Base-by-base conservation (phyloP, 2,797 vertebrate genomes). In the Sebastes aleutianus region DNA sequence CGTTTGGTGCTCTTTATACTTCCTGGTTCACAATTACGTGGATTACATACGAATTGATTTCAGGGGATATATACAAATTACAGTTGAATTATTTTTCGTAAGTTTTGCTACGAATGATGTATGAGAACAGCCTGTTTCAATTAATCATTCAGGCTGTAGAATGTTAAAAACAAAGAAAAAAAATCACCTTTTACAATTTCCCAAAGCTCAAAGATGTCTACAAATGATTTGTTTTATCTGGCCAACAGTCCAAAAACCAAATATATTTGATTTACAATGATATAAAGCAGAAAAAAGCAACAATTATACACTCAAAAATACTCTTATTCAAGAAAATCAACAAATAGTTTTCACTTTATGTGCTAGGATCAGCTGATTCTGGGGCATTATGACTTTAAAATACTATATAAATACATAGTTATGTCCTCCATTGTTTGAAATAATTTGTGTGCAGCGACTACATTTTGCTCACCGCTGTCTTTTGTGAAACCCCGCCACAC, bases 41-140 rank as follows among this genome's bases (percentile, higher is more conserved):
- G 43, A 18, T 47, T 20, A 47, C 43, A 47, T 47, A 47, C 7
- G 0, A 1, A 47, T 47, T 47, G 43, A 47, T 47, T 47, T 47
- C 0, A 0, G 0, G 4, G 16, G 43, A 8, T 18, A 20, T 18
- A 47, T 47, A 47, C 43, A 47, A 47, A 47, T 47, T 47, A 47
- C 43, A 47, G 16, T 47, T 47, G 43, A 20, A 47, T 18, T 47
- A 47, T 0, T 47, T 47, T 47, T 47, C 0, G 8, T 47, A 47
- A 3, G 6, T 47, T 18, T 18, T 2, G 16, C 16, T 47, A 47
- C 7, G 16, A 47, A 8, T 47, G 43, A 1, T 47, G 43, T 47
- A 47, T 47, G 16, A 20, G 16, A 47, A 47, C 7, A 47, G 43
- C 20, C 50, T 53, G 50, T 53, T 53, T 53, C 20, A 53, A 53